A percentile compares a stretch with the other conserved stretches of the same genome.
Evolutionary conservation across 2,888 invertebrate species (phyloP).

Genomic region (Cerastis leucographa): DNA sequence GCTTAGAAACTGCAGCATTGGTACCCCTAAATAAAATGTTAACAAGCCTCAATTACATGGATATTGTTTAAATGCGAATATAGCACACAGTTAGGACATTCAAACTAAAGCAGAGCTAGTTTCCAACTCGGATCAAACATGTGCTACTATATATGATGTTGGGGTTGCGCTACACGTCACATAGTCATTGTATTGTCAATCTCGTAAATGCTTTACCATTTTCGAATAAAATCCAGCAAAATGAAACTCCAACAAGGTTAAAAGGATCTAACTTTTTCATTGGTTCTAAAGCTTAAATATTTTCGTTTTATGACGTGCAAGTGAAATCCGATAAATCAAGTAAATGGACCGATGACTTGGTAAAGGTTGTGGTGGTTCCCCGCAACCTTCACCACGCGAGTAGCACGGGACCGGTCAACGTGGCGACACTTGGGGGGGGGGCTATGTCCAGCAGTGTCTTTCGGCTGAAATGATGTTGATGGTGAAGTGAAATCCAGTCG

Average conservation of each 20-base stretch:
- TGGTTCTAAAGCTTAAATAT: neutral
- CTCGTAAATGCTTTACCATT: neutral
- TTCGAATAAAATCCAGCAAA: neutral
- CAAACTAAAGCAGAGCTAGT: neutral
- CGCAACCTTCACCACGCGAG: too few relatives aligned
- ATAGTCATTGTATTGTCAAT: neutral
- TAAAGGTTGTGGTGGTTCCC: too few relatives aligned
- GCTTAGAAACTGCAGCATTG: slow-evolving; percentile 58
- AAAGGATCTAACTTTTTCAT: neutral
- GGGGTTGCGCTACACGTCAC: neutral
- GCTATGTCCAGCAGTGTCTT: too few relatives aligned
- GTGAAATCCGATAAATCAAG: neutral
- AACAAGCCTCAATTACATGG: neutral
- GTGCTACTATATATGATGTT: neutral
- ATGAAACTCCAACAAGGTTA: neutral
- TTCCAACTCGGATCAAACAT: neutral
- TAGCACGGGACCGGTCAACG: too few relatives aligned
- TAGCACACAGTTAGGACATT: neutral
- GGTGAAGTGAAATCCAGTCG: neutral
- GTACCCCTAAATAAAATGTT: slow-evolving; percentile 13
- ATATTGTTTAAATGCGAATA: neutral
- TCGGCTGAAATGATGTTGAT: too few relatives aligned
- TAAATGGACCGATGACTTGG: too few relatives aligned
- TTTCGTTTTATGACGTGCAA: neutral
- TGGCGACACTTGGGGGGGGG: too few relatives aligned